Evolutionary conservation across 2,797 vertebrate genomes (phyloP), one percentile per base, ranked within the genome.

Genomic region (Apogon talboti): DNA sequence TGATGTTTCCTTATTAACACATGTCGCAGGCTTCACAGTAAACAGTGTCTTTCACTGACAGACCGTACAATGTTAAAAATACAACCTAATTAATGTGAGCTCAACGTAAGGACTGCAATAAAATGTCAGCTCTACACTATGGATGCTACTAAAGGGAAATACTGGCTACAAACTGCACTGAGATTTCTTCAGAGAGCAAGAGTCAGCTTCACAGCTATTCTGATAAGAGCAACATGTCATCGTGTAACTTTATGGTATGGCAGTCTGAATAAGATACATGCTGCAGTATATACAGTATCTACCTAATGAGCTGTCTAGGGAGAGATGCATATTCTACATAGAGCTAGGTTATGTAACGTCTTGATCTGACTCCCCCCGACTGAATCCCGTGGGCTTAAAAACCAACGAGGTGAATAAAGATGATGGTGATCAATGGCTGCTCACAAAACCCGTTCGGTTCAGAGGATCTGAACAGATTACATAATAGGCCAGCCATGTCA

Each of bases 221-320:
- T 70, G 75, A 54, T 66, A 50, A 60, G 44, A 77, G 42, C 55
- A 58, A 63, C 35, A 54, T 50, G 51, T 71, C 50, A 60, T 68
- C 19, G 49, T 80, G 70, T 50, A 19, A 50, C 21, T 38, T 7
- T 49, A 73, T 9, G 16, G 16, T 52, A 57, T 37, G 35, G 58
- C 45, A 76, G 71, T 54, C 46, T 70, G 63, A 75, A 56, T 60
- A 70, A 67, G 42, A 77, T 61, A 66, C 46, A 76, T 78, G 55
- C 46, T 48, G 61, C 60, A 50, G 45, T 61, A 72, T 67, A 60
- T 10, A 33, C 7, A 33, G 7, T 66, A 68, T 76, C 66, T 67
- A 50, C 66, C 76, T 88, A 90, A 91, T 87, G 82, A 87, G 76
- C 79, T 82, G 79, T 78, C 82, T 11, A 41, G 81, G 82, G 84